Conservation (phyloP, 1,140 invertebrate species). For the Pentalonia nigronervosa region DNA sequence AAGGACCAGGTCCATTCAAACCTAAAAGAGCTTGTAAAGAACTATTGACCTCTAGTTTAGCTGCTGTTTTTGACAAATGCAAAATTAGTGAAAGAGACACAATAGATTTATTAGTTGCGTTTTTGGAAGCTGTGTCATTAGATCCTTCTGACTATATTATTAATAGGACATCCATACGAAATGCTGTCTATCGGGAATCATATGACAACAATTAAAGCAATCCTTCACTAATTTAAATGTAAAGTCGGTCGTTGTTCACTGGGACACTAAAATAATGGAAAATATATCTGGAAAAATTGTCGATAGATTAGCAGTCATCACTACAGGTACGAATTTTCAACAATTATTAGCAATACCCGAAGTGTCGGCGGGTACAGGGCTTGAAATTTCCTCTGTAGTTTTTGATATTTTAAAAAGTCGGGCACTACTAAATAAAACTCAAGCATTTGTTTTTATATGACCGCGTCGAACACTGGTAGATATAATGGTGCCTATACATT, state of each 20-base stretch:
- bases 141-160: too few species aligned
- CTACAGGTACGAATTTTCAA: conserved; percentile 45
- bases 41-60: conserved; percentile 38
- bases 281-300: too few species aligned
- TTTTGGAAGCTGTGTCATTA: conserved; percentile 35
- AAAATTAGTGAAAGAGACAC: conserved; percentile 57
- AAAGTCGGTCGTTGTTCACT: conserved; percentile 55
- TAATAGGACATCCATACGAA: too few species aligned
- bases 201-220: conserved; percentile 56
- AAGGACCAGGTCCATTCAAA: conserved; percentile 57
- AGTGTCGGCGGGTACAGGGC: conserved; percentile 29
- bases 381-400: not conserved
- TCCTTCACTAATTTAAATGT: conserved; percentile 59
- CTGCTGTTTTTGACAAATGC: too few species aligned
- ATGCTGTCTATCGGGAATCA: conserved; percentile 35
- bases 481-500: conserved; percentile 60
- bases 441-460: conserved; percentile 63
- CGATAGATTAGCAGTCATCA: conserved; percentile 43
- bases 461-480: conserved; percentile 62
- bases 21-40: conserved; percentile 53
- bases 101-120: conserved; percentile 57
- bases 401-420: conserved; percentile 21
- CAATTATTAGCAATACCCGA: conserved; percentile 44
- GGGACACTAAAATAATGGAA: conserved; percentile 61
- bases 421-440: conserved; percentile 12